A percentile compares a stretch with the other conserved stretches of the same genome.
These are phyloP conservation scores for Caenorhabditis sulstoni DNA, from an alignment of 2,888 invertebrate species.

Conservation along the genomic window DNA sequence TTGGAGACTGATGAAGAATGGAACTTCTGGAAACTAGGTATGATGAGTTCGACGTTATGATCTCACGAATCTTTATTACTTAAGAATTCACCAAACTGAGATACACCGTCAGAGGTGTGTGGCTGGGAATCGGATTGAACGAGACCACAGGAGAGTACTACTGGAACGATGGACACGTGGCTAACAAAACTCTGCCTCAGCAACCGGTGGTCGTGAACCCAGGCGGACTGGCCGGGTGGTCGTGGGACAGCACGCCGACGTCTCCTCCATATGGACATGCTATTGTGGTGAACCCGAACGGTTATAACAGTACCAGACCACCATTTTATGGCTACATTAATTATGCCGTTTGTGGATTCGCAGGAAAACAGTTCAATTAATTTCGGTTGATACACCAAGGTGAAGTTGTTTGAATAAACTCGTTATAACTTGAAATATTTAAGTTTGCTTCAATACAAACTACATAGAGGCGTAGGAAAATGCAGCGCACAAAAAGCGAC, in stretches of 20 bases:
- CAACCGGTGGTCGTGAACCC: background rate
- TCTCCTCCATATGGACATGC: background rate
- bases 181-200: background rate
- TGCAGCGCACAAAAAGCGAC: too few species aligned
- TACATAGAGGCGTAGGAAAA: too few species aligned
- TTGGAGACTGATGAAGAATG: conserved; percentile 3
- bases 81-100: background rate
- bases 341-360: too few species aligned
- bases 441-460: too few species aligned
- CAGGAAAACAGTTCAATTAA: too few species aligned
- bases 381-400: too few species aligned
- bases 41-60: background rate
- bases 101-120: background rate
- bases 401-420: too few species aligned
- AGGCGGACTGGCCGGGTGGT: background rate
- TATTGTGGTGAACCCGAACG: too few species aligned
- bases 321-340: too few species aligned
- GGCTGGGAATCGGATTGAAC: background rate
- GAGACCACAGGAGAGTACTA: background rate
- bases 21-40: background rate
- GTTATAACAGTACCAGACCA: too few species aligned
- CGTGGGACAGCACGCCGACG: background rate
- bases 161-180: background rate
- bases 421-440: too few species aligned
- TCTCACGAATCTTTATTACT: background rate